phyloP scores from a whole-genome alignment of 2,888 invertebrate species.

The Coenonympha arcania region DNA sequence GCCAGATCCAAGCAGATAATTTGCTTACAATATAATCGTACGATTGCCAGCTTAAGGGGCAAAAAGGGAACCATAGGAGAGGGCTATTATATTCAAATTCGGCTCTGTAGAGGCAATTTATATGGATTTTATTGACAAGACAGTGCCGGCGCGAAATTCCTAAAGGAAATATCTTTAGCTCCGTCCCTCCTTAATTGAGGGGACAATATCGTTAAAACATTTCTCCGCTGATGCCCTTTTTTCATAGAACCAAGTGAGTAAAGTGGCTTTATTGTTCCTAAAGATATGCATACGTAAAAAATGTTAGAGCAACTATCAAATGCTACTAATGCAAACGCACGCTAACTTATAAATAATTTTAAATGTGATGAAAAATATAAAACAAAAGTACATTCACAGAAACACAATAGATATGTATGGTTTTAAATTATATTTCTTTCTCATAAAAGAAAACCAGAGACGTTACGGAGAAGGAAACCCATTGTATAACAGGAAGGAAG shows the following conservation, averaged over 20 bases:
- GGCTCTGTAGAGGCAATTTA: conserved; percentile 68
- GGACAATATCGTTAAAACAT: conserved; percentile 59
- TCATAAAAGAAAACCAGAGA: neutral
- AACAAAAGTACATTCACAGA: no score
- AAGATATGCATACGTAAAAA: no score
- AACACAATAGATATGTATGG: no score
- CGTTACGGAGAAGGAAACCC: no score
- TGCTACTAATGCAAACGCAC: no score
- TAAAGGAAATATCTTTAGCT: conserved; percentile 53
- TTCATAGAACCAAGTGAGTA: conserved; percentile 13
- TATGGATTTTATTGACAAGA: conserved; percentile 73
- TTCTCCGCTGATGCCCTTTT: conserved; percentile 10
- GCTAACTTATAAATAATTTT: no score
- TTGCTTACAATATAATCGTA: conserved; percentile 75
- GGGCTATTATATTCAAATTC: conserved; percentile 73
- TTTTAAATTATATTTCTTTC: neutral
- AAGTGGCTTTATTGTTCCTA: neutral
- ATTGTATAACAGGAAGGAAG: no score
- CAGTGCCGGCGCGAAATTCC: conserved; percentile 62
- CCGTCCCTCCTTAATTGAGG: conserved; percentile 62
- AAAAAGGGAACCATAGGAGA: conserved; percentile 61
- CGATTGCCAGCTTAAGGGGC: conserved; percentile 64
- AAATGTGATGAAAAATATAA: no score
- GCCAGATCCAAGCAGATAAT: conserved; percentile 70
- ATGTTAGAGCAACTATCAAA: no score